These are phyloP conservation scores for Pseudococcus jackbeardsleyi DNA, from an alignment of 2,888 invertebrate genomes.

Conservation along the genomic window DNA sequence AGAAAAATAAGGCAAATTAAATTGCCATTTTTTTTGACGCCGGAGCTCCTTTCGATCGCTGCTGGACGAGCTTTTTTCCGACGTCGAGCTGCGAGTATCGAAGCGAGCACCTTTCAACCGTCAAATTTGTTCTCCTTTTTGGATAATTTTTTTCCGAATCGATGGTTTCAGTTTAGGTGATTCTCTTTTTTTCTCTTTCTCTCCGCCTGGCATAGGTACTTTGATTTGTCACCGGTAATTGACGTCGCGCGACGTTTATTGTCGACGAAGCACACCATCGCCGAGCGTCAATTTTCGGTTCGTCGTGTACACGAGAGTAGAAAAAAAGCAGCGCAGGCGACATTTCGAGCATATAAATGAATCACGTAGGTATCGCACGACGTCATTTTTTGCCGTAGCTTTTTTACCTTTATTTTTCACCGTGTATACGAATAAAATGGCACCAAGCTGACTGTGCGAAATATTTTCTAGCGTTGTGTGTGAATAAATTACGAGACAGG, in stretches of 20 bases:
- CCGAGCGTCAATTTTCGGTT: slow-evolving; percentile 50
- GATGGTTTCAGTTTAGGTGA: background rate
- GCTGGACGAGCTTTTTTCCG: background rate
- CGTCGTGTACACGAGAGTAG: background rate
- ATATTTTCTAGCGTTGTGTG: background rate
- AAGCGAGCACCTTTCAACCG: slow-evolving; percentile 8
- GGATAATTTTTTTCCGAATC: slow-evolving; percentile 11
- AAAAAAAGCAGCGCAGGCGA: background rate
- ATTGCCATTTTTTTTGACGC: background rate
- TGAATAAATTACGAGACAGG: slow-evolving; percentile 29
- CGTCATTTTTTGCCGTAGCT: background rate
- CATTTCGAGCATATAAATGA: slow-evolving; percentile 28
- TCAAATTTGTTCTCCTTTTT: background rate
- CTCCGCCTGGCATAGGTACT: background rate
- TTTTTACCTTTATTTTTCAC: background rate
- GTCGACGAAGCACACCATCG: slow-evolving; percentile 42
- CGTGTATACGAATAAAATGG: background rate
- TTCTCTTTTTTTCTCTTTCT: background rate
- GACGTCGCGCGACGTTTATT: slow-evolving; percentile 25
- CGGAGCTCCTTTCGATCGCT: background rate
- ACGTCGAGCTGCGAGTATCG: background rate
- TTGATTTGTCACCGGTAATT: slow-evolving; percentile 20
- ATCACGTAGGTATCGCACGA: background rate
- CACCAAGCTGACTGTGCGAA: slow-evolving; percentile 8
- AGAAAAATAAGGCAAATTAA: slow-evolving; percentile 28